Percentiles rank a stretch among this genome's conserved stretches.
Conservation (phyloP, 2,113 vertebrate genomes). For the Oreotragus oreotragus region DNA sequence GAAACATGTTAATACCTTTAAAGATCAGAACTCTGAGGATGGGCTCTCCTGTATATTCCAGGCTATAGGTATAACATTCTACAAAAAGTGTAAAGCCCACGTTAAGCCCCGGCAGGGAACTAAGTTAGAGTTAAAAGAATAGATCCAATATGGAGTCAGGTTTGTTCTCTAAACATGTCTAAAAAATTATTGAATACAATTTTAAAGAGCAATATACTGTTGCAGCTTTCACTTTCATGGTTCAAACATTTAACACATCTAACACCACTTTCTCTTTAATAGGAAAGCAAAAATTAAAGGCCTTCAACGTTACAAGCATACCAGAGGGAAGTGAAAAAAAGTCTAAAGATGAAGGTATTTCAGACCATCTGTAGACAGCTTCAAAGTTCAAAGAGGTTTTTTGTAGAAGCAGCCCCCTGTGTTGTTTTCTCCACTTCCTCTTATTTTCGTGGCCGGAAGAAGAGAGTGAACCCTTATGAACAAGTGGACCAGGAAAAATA, state of each 20-base stretch:
- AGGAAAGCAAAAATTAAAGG: conserved; percentile 4
- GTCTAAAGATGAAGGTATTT: conserved; percentile 76
- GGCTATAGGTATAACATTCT: not conserved
- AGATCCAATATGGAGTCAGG: not conserved
- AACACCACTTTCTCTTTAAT: conserved; percentile 34
- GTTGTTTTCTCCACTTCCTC: conserved; percentile 77
- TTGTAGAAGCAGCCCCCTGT: conserved; percentile 24
- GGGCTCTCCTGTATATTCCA: not conserved
- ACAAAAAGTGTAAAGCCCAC: not conserved
- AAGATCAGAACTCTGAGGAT: not conserved
- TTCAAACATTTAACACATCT: not conserved
- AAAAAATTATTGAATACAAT: not conserved
- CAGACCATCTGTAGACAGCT: conserved; percentile 69
- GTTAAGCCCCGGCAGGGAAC: not conserved
- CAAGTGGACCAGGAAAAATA: conserved; percentile 88
- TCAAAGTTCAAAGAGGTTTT: conserved; percentile 42
- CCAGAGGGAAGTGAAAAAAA: not conserved
- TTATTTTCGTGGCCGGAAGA: conserved; percentile 76
- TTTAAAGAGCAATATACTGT: not conserved
- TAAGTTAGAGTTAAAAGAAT: not conserved
- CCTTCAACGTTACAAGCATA: not conserved
- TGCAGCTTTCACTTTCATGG: not conserved
- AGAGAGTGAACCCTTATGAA: conserved; percentile 83
- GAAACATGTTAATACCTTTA: not conserved
- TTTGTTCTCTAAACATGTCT: not conserved